Conservation (phyloP, 2,113 vertebrate genomes). For the Paralichthys olivaceus region DNA sequence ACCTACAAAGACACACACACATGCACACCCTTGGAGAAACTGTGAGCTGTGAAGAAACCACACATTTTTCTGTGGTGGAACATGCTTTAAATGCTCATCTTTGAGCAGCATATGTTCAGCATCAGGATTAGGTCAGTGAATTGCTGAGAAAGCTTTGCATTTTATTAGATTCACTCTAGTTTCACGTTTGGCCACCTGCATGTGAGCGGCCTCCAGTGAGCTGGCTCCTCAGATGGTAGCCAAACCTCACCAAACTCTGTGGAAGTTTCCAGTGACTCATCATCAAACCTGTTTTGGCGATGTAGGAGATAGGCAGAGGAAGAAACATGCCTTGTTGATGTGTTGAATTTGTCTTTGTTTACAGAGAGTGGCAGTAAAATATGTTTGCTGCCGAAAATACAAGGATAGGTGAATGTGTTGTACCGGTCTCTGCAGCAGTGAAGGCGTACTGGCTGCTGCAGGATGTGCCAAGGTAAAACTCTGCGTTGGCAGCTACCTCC, state of each 20-base stretch:
- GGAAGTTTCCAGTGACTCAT: slow-evolving; percentile 88
- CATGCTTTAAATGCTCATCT: slow-evolving; percentile 13
- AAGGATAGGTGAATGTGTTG: slow-evolving; percentile 21
- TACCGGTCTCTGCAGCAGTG: slow-evolving; percentile 89
- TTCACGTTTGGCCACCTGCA: slow-evolving; percentile 84
- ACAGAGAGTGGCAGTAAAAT: background rate
- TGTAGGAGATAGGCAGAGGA: slow-evolving; percentile 36
- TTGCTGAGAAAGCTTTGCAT: slow-evolving; percentile 36
- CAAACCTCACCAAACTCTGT: slow-evolving; percentile 85
- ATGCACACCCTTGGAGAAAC: background rate
- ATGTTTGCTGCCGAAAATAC: background rate
- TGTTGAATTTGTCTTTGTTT: background rate
- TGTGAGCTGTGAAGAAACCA: background rate
- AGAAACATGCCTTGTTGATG: background rate
- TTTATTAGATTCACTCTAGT: slow-evolving; percentile 67
- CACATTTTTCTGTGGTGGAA: background rate
- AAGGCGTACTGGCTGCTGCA: slow-evolving; percentile 96
- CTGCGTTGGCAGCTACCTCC: slow-evolving; percentile 73
- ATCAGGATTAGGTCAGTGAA: slow-evolving; percentile 30
- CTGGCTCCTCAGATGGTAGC: slow-evolving; percentile 82
- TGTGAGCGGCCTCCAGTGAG: slow-evolving; percentile 79
- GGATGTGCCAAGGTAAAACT: slow-evolving; percentile 90
- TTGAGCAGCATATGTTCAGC: background rate
- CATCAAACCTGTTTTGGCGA: slow-evolving; percentile 83
- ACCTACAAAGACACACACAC: background rate